Evolutionary conservation across 2,113 vertebrate species (phyloP).

Genomic region (Daubentonia madagascariensis): DNA sequence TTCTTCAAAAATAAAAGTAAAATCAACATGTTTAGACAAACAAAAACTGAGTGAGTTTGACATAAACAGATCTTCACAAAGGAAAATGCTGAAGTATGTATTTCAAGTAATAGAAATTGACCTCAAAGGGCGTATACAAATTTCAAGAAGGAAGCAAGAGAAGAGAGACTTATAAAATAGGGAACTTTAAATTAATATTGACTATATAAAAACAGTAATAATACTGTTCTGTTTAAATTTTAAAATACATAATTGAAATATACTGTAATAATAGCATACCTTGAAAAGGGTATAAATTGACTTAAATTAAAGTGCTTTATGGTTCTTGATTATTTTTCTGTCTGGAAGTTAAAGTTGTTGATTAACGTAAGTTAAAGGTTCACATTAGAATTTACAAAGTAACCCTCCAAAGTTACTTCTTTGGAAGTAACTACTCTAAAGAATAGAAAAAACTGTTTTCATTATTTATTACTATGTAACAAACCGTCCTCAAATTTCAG

Average conservation of each 20-base stretch:
- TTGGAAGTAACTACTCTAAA: background rate
- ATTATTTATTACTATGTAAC: background rate
- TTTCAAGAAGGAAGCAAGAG: background rate
- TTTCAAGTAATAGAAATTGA: background rate
- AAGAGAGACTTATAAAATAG: background rate
- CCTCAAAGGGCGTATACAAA: background rate
- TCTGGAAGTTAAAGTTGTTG: background rate
- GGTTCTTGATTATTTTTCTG: background rate
- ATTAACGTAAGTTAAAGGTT: background rate
- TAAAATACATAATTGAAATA: background rate
- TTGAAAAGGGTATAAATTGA: background rate
- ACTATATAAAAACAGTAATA: background rate
- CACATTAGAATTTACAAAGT: background rate
- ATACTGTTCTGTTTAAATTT: background rate
- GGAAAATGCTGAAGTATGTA: background rate
- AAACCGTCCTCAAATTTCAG: background rate
- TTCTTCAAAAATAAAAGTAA: background rate
- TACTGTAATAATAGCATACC: background rate
- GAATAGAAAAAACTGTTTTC: background rate
- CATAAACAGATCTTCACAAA: background rate
- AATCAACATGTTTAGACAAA: background rate
- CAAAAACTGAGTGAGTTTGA: background rate
- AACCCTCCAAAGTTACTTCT: background rate
- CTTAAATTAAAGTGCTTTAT: background rate
- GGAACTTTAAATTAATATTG: background rate